Base-by-base conservation (phyloP, 37 sponge, comb jelly and placozoan species). In the Geodia barretti region DNA sequence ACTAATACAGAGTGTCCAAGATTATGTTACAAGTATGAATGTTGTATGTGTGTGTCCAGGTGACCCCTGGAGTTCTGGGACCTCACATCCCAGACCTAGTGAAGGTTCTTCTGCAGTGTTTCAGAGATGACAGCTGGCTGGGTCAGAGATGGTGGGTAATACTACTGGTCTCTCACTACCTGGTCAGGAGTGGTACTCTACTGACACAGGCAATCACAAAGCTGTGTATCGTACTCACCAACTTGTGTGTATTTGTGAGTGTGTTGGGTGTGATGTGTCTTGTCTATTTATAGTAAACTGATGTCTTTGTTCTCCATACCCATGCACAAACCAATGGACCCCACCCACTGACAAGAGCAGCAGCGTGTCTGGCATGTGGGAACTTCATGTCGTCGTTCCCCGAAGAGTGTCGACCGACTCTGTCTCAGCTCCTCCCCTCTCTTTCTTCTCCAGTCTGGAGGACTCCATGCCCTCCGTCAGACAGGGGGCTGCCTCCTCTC, bases 101-200 rank as follows among this genome's bases (percentile, higher is more conserved):
- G 31, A 54, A 79, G 11, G 82, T 83, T 5, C 74, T 98, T 4
- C 60, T 98, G 78, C 88, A 77, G 23, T 95, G 96, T 54, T 92
- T 98, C 70, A 83, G 89, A 41, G 98, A 98, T 81, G 94, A 95
- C 35, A 93, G 98, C 83, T 98, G 98, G 98, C 98, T 95, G 39
- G n/a, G 98, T 98, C 60, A 84, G 98, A 86, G 98, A 98, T 77
- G 96, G 90, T 84, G 78, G 74, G 85, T 29, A 39, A 1, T 83
- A 47, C 54, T 47, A 47, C 54, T n/a, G n/a, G n/a, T n/a, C n/a
- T n/a, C n/a, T n/a, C n/a, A n/a, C n/a, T n/a, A n/a, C n/a, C n/a
- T n/a, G n/a, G n/a, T n/a, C n/a, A n/a, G n/a, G n/a, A n/a, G n/a
- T n/a, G n/a, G n/a, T n/a, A n/a, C n/a, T n/a, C n/a, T n/a, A n/a